Evolutionary conservation across 1,140 invertebrate genomes (phyloP).

Genomic region (Drosophila trapezifrons): DNA sequence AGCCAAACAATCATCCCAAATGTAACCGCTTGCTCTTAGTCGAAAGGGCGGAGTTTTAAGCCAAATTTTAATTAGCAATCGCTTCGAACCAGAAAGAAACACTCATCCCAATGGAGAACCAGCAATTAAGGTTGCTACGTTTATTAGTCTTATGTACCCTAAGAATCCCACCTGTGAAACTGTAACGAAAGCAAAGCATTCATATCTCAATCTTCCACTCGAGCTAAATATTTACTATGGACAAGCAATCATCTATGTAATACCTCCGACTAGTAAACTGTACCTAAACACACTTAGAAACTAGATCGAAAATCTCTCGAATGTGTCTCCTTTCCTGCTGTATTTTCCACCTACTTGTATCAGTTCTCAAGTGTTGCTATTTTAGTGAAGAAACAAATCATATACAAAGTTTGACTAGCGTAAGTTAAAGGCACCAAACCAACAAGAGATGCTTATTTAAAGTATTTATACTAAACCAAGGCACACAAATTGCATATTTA

Average conservation of each 20-base stretch:
- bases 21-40: slow-evolving; percentile 62
- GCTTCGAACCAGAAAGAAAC: slow-evolving; percentile 28
- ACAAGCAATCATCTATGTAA: slow-evolving; percentile 72
- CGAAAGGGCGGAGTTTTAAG: slow-evolving; percentile 48
- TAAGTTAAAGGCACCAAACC: slow-evolving; percentile 60
- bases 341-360: slow-evolving; percentile 33
- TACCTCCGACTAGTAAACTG: slow-evolving; percentile 76
- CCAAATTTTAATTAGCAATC: slow-evolving; percentile 62
- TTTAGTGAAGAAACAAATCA: slow-evolving; percentile 40
- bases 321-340: slow-evolving; percentile 36
- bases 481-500: slow-evolving; percentile 47
- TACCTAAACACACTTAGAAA: slow-evolving; percentile 65
- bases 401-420: slow-evolving; percentile 56
- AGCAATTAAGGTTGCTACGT: slow-evolving; percentile 9
- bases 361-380: slow-evolving; percentile 31
- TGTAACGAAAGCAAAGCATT: slow-evolving; percentile 51
- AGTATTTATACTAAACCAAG: slow-evolving; percentile 50
- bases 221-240: slow-evolving; percentile 33
- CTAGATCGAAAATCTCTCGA: slow-evolving; percentile 31
- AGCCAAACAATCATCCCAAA: slow-evolving; percentile 63
- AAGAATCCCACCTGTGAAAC: slow-evolving; percentile 64
- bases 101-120: slow-evolving; percentile 17
- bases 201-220: slow-evolving; percentile 65
- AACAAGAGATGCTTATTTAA: slow-evolving; percentile 52
- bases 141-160: slow-evolving; percentile 65